Base-by-base conservation (phyloP, 2,113 vertebrate genomes). In the Lycocorax pyrrhopterus region DNA sequence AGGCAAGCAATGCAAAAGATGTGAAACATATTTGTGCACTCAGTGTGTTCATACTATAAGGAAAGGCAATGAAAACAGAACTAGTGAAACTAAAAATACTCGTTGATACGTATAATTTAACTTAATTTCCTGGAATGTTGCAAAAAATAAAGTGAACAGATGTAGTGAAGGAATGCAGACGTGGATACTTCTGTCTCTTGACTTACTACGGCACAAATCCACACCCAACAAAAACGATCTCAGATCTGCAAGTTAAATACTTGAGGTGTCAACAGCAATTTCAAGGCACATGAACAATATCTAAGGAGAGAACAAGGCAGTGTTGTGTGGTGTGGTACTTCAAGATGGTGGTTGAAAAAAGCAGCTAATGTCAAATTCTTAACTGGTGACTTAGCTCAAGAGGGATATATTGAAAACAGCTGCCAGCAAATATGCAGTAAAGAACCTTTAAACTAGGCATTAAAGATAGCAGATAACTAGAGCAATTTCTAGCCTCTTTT, bases 391-490 rank as follows among this genome's bases (percentile, higher is more conserved):
- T 94, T 89, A 96, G 90, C 87, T 95, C 1, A 0, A 93, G 87
- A 96, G 86, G 93, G 81, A 88, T 93, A 95, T 95, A 97, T 92
- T 96, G 92, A 94, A 97, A 96, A 90, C 94, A 97, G 95, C 95
- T 97, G 95, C 96, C 94, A 96, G 94, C 88, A 94, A 96, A 96
- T 91, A 95, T 92, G 91, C 92, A 97, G 80, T 86, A 96, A 94
- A 89, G 93, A 96, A 88, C 93, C 90, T 94, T 95, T 95, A 96
- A 94, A 93, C 39, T 63, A 95, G 87, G 93, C 96, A 93, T 91
- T 94, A 95, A 94, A 94, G 92, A 92, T 47, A 96, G 76, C 35
- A 96, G 87, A 94, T 94, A 96, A 95, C 76, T 13, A 62, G n/a
- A 93, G 91, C 80, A 47, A 78, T 63, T 95, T 63, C 72, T 58